A percentile compares a stretch with the other conserved stretches of the same genome.
phyloP scores from a whole-genome alignment of 64 coral and sea anemone genomes.

The Stylophora pistillata region DNA sequence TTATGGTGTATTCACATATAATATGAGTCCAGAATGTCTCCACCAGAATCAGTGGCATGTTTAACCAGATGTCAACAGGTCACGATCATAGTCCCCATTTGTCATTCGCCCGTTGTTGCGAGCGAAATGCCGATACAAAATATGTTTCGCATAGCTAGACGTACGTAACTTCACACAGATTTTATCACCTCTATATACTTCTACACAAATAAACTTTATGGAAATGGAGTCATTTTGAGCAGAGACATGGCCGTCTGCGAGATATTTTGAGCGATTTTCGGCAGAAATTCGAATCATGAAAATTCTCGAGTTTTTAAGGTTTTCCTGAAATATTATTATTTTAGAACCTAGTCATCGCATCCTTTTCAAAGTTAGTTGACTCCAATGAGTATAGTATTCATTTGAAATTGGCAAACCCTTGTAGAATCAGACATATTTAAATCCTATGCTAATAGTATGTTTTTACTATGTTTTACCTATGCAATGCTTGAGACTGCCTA shows the following conservation, averaged over 20 bases:
- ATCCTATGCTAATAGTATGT: too few species aligned
- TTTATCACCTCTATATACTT: too few species aligned
- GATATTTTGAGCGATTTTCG: conserved; percentile 25
- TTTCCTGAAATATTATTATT: conserved; percentile 17
- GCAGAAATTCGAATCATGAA: background rate
- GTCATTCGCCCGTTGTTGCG: conserved; percentile 4
- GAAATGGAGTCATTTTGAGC: too few species aligned
- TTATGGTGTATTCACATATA: conserved; percentile 28
- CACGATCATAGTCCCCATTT: conserved; percentile 9
- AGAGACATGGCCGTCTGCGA: background rate
- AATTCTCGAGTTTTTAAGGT: conserved; percentile 1
- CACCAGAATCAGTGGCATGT: background rate
- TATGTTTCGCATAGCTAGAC: background rate
- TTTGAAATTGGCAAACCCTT: background rate
- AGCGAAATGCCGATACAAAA: conserved; percentile 18
- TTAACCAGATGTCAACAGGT: conserved; percentile 16
- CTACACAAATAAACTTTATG: too few species aligned
- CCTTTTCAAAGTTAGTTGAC: conserved; percentile 29
- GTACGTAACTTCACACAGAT: too few species aligned
- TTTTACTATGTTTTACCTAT: too few species aligned
- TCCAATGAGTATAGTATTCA: conserved; percentile 20
- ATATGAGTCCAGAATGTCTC: background rate
- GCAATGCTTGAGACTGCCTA: too few species aligned
- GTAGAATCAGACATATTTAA: too few species aligned
- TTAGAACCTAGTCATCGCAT: background rate